Evolutionary conservation across 2,888 invertebrate genomes (phyloP), one percentile per base, ranked within the genome.

Genomic region (Drosophila aldrichi): DNA sequence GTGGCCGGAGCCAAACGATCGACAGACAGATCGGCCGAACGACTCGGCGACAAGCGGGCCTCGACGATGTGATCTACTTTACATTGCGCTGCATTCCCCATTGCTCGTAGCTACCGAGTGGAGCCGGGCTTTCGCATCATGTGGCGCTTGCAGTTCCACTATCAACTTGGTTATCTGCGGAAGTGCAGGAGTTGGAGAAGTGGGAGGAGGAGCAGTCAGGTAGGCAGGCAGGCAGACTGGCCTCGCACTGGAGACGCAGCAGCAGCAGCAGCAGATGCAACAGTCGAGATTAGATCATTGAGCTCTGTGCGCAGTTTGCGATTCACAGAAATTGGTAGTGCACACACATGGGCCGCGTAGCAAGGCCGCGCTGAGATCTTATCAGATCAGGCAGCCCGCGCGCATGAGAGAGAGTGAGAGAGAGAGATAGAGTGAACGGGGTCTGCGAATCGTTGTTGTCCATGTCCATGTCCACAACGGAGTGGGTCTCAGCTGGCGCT

Each of bases 291-390:
- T 83, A 89, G 89, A 89, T 89, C 83, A 69, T 70, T 70, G 77
- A 51, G 64, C 36, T 56, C 79, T 36, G 54, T 63, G 70, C 74
- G 82, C 69, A 36, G 60, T 77, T 74, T 70, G 82, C 82, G 81
- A 81, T 87, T 87, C 86, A 87, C 80, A 77, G 85, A 84, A 89
- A 87, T 86, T 84, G 81, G 80, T 82, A 78, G 74, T 79, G 82
- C 83, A 86, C 89, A 88, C 89, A 88, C 89, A 85, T 88, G 85
- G 77, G n/a, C 54, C 40, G 48, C 54, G 70, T 61, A 62, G 70
- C 68, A 72, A 77, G 73, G 77, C 68, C 69, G 76, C 58, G 32
- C 56, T 22, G 66, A 48, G 79, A 79, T 79, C 79, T 79, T 79
- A 78, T 78, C 78, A 69, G 74, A 49, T 29, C 18, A 46, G 46